These are phyloP conservation scores for Strigamia maritima DNA, from an alignment of 2,888 invertebrate genomes.

Conservation along the genomic window DNA sequence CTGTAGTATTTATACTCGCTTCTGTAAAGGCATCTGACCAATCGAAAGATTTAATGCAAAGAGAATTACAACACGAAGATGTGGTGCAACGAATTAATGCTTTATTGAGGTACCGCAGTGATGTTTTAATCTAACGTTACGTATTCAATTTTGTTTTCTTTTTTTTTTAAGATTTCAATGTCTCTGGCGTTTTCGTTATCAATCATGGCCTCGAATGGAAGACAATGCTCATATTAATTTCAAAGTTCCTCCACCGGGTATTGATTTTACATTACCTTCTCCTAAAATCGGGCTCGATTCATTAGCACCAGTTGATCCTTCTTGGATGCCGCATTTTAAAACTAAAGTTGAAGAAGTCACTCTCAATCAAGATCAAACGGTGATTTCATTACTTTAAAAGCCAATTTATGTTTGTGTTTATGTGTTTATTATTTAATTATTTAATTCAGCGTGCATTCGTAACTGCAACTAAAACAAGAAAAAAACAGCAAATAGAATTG, in stretches of 20 bases:
- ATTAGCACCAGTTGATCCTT: conserved; percentile 92
- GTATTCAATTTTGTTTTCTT: too few relatives aligned
- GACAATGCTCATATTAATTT: conserved; percentile 92
- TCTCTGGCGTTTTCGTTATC: conserved; percentile 93
- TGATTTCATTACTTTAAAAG: conserved; percentile 53
- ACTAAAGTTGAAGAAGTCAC: conserved; percentile 99
- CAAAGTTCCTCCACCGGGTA: conserved; percentile 97
- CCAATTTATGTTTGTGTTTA: too few relatives aligned
- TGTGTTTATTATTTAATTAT: too few relatives aligned
- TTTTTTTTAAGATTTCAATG: conserved; percentile 70
- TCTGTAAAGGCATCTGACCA: conserved; percentile 88
- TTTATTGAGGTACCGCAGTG: conserved; percentile 62
- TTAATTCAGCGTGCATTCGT: conserved; percentile 76
- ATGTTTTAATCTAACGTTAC: too few relatives aligned
- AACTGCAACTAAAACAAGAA: conserved; percentile 95
- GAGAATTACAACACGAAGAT: conserved; percentile 78
- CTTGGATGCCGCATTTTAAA: conserved; percentile 97
- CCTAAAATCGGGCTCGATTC: conserved; percentile 97
- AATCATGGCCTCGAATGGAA: conserved; percentile 99
- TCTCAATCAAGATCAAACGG: conserved; percentile 93
- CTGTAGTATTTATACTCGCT: conserved; percentile 85
- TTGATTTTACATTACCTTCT: conserved; percentile 97
- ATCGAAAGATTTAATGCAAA: conserved; percentile 83
- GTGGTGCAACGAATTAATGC: conserved; percentile 78
- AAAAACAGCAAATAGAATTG: conserved; percentile 98